Percentiles rank a stretch among this genome's conserved stretches.
phyloP scores from a whole-genome alignment of 64 coral and sea anemone genomes.

The Montipora cactus region DNA sequence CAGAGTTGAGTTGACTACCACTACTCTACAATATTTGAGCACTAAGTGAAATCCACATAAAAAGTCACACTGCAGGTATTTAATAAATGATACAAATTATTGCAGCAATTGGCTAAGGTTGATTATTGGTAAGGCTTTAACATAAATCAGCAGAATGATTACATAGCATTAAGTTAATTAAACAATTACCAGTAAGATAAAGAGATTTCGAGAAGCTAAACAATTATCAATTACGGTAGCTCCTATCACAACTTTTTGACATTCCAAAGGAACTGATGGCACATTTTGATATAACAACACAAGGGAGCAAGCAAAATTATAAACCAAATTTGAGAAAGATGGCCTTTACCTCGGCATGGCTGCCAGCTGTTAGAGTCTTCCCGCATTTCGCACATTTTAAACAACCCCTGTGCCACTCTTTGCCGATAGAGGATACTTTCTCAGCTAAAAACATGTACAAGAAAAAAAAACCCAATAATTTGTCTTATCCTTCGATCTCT shows the following conservation, averaged over 20 bases:
- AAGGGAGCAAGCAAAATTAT: neutral
- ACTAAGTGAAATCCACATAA: too few species aligned
- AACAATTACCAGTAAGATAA: neutral
- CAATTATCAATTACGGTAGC: too few species aligned
- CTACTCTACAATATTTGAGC: too few species aligned
- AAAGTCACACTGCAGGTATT: too few species aligned
- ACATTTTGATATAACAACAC: neutral
- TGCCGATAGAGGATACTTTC: constrained; percentile 75
- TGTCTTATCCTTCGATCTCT: too few species aligned
- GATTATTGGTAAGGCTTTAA: too few species aligned
- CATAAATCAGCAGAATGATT: neutral
- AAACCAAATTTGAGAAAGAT: neutral
- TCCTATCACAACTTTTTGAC: neutral
- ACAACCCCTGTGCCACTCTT: constrained; percentile 88
- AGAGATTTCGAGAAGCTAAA: too few species aligned
- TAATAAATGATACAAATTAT: too few species aligned
- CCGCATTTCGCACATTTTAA: constrained; percentile 82
- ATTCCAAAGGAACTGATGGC: neutral
- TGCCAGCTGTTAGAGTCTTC: constrained; percentile 75
- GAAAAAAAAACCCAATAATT: neutral
- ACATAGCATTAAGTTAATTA: neutral
- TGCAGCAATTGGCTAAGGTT: too few species aligned
- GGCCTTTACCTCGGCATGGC: constrained; percentile 74
- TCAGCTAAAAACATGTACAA: constrained; percentile 58
- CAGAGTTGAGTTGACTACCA: too few species aligned